A percentile compares a stretch with the other conserved stretches of the same genome.
Conservation (phyloP, 2,797 vertebrate genomes). For the Liasis olivaceus region DNA sequence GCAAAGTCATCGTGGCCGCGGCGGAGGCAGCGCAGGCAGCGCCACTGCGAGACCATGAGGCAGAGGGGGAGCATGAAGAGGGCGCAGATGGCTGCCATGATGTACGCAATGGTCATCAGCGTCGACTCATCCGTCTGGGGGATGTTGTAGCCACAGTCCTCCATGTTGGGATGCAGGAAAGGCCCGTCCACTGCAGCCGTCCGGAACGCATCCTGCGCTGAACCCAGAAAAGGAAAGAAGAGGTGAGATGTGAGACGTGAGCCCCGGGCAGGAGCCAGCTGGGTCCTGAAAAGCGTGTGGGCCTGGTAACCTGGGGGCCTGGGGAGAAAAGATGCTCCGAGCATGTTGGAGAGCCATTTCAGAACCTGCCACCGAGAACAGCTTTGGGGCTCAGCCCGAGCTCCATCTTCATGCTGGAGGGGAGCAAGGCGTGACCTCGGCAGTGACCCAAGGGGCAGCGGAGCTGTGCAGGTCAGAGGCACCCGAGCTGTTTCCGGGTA, state of each 20-base stretch:
- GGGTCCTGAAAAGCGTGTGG: rapidly evolving
- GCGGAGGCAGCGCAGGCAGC: slow-evolving; percentile 90
- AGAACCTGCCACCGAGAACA: rapidly evolving
- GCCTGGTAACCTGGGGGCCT: neutral
- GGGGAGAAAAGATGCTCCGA: too few species aligned
- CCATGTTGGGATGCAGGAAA: slow-evolving; percentile 86
- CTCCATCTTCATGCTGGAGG: neutral
- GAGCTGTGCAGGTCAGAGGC: too few species aligned
- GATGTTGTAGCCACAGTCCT: slow-evolving; percentile 98
- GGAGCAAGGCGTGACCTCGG: neutral
- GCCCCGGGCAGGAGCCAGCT: neutral
- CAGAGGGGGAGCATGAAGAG: slow-evolving; percentile 99
- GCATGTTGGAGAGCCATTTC: neutral
- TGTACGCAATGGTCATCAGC: slow-evolving; percentile 98
- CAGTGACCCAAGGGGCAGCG: too few species aligned
- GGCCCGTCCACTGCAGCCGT: slow-evolving; percentile 90
- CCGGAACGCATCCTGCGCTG: slow-evolving; percentile 94
- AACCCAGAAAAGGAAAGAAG: rapidly evolving
- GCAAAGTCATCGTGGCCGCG: slow-evolving; percentile 89
- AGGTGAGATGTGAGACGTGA: neutral
- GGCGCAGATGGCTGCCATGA: slow-evolving; percentile 98
- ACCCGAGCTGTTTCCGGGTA: neutral
- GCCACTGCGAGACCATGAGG: slow-evolving; percentile 99
- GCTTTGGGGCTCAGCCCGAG: neutral
- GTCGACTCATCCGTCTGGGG: slow-evolving; percentile 97